Conservation (phyloP, 2,797 vertebrate species). For the Tokudaia muenninki region DNA sequence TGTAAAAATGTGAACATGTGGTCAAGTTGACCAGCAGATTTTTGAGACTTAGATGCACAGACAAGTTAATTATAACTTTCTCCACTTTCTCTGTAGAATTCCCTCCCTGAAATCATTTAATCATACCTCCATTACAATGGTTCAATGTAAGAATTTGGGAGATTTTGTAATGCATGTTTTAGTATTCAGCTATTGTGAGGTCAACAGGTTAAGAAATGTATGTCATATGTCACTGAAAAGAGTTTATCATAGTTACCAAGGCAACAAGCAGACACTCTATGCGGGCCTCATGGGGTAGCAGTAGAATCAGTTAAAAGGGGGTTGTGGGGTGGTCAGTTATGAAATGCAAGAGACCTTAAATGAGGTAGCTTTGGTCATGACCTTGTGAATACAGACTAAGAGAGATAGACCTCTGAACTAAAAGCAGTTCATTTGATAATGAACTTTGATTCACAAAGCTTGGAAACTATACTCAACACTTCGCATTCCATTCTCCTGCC, state of each 20-base stretch:
- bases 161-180: not conserved
- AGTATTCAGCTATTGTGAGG: not conserved
- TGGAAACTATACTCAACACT: not conserved
- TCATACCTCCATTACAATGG: not conserved
- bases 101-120: not conserved
- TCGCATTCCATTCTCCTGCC: not conserved
- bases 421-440: not conserved
- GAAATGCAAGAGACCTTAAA: not conserved
- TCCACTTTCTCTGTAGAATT: not conserved
- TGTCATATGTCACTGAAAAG: not conserved
- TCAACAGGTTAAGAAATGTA: not conserved
- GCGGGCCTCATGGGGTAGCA: not conserved
- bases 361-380: not conserved
- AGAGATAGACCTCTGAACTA: not conserved
- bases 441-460: not conserved
- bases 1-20: not conserved
- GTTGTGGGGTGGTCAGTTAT: not conserved
- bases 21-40: not conserved
- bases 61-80: not conserved
- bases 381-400: not conserved
- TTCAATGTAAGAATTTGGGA: slow-evolving; percentile 18
- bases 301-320: no score
- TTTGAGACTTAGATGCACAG: not conserved
- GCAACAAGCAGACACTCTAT: not conserved
- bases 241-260: not conserved